Evolutionary conservation across 2,113 vertebrate genomes (phyloP).

Genomic region (Pardalotus punctatus): DNA sequence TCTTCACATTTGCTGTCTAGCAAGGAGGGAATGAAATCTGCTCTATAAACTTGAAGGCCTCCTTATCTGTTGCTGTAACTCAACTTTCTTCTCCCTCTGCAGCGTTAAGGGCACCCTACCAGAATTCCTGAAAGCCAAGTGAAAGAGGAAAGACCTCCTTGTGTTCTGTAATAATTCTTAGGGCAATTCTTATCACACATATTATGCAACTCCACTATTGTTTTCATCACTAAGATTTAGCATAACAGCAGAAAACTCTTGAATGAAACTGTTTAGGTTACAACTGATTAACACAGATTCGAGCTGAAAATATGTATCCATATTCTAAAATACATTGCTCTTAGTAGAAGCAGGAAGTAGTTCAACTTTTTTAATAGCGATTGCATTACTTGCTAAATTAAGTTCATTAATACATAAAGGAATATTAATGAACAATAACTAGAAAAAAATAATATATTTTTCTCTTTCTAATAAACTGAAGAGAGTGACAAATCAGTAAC

Average conservation of each 20-base stretch:
- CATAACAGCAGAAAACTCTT: neutral
- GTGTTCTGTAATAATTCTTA: neutral
- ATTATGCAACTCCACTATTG: neutral
- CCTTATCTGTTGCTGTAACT: constrained; percentile 35
- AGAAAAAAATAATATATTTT: neutral
- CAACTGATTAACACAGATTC: neutral
- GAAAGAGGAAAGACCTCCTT: neutral
- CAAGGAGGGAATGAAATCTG: constrained; percentile 19
- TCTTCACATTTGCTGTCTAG: neutral
- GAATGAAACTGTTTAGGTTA: neutral
- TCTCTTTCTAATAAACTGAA: neutral
- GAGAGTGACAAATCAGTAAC: neutral
- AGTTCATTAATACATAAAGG: neutral
- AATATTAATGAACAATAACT: neutral
- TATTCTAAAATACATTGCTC: neutral
- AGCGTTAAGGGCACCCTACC: neutral
- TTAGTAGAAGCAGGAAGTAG: neutral
- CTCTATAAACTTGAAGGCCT: neutral
- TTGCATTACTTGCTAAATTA: neutral
- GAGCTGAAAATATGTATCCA: neutral
- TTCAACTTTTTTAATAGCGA: neutral
- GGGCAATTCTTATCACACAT: neutral
- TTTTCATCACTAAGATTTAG: neutral
- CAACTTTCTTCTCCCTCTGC: neutral
- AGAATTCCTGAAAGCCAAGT: neutral